A percentile compares a stretch with the other conserved stretches of the same genome.
phyloP scores from a whole-genome alignment of 2,888 invertebrate genomes.

The Steinernema hermaphroditum region DNA sequence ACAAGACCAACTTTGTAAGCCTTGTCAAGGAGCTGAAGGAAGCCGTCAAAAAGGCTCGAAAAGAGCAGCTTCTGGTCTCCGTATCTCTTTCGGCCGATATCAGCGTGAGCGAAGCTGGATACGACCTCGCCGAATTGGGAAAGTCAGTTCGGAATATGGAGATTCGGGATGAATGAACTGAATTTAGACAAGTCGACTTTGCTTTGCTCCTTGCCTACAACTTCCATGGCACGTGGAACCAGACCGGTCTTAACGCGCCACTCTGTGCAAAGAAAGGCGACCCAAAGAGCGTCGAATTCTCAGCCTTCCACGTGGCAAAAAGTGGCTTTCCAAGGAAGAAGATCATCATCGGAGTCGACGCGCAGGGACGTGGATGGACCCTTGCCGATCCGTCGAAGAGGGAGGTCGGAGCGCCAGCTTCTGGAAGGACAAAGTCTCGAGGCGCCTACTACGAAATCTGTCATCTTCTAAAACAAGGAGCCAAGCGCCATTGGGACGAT shows the following conservation, averaged over 20 bases:
- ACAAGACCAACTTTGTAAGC: slow-evolving; percentile 31
- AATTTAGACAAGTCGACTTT: slow-evolving; percentile 52
- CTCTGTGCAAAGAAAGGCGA: slow-evolving; percentile 39
- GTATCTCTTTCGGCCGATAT: slow-evolving; percentile 85
- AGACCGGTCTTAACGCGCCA: slow-evolving; percentile 55
- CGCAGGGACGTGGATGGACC: slow-evolving; percentile 64
- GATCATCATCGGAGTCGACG: slow-evolving; percentile 59
- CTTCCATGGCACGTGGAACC: slow-evolving; percentile 57
- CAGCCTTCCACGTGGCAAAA: slow-evolving; percentile 77
- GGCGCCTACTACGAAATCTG: slow-evolving; percentile 83
- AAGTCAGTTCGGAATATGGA: slow-evolving; percentile 38
- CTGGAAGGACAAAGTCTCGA: slow-evolving; percentile 67
- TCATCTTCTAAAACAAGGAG: neutral
- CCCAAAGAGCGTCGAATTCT: slow-evolving; percentile 68
- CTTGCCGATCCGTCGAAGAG: slow-evolving; percentile 45
- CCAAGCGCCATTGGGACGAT: slow-evolving; percentile 76
- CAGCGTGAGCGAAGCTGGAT: slow-evolving; percentile 83
- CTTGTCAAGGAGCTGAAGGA: slow-evolving; percentile 48
- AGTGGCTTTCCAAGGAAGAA: slow-evolving; percentile 63
- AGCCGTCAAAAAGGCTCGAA: slow-evolving; percentile 42
- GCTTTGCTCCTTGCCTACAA: slow-evolving; percentile 59
- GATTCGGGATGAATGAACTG: neutral
- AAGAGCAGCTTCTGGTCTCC: slow-evolving; percentile 74
- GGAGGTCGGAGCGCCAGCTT: slow-evolving; percentile 49
- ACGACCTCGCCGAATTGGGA: slow-evolving; percentile 74